Base-by-base conservation (phyloP, 2,888 invertebrate genomes). In the Rhagophthalmus giganteus region DNA sequence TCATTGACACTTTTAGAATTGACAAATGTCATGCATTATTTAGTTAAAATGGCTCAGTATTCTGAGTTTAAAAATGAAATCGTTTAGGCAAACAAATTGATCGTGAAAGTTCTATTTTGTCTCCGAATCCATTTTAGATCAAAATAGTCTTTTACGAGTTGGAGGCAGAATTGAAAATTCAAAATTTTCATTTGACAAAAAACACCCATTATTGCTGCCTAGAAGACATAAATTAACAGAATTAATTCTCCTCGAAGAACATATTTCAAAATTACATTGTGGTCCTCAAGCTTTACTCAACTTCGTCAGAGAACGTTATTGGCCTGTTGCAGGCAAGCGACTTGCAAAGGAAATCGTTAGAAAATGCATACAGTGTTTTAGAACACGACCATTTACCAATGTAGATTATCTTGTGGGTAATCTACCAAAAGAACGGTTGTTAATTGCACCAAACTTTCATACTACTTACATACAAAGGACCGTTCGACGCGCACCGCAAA, bases 141-240 rank as follows among this genome's bases (percentile, higher is more conserved):
- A 34, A 1, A 11, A 30, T 2, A 41, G 40, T 9, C n/a, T 61
- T 8, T 6, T 59, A 10, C 26, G 59, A 26, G 58, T 60, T 2
- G 61, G 60, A 3, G 61, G 58, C 4, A 27, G 61, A 37, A 25
- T 61, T 8, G 2, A 33, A n/a, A 26, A 54, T 45, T 46, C 56
- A 1, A 25, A 38, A 1, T 40, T 52, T 9, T 10, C 25, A 2
- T 48, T 16, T 11, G 47, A 58, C 4, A 34, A 46, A 28, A 49
- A 54, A 30, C 47, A 58, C 38, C 59, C 54, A 5, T 44, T 57
- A 6, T 1, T 61, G 1, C 13, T 62, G 1, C 35, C 54, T 1
- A 8, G 6, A 2, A 49, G 38, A 2, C 35, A 54, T 42, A 12
- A 38, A 6, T 16, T 56, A 7, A 31, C 49, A 5, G 30, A 35